Evolutionary conservation across 2,113 vertebrate genomes (phyloP).

Genomic region (Rhinichthys klamathensis): DNA sequence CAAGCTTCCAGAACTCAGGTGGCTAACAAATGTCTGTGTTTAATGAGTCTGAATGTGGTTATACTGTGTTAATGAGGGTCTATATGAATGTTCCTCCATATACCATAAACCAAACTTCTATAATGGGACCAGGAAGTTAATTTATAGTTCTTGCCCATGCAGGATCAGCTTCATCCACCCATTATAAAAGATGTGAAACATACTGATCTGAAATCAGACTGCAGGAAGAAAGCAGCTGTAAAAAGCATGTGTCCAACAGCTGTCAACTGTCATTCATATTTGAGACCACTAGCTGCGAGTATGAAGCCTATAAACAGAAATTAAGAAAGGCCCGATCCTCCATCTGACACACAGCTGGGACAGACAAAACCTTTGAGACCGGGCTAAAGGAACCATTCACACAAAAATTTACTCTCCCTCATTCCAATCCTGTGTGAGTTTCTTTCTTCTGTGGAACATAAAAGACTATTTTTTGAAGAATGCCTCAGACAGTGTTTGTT

Average conservation of each 20-base stretch:
- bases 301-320: background rate
- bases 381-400: background rate
- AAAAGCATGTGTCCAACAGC: constrained; percentile 41
- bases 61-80: background rate
- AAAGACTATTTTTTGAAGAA: background rate
- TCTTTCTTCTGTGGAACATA: background rate
- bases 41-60: background rate
- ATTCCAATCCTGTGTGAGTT: background rate
- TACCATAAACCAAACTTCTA: background rate
- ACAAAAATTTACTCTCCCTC: background rate
- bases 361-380: background rate
- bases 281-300: constrained; percentile 5
- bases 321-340: constrained; percentile 4
- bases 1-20: background rate
- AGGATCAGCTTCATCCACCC: background rate
- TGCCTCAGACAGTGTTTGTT: background rate
- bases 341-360: constrained; percentile 27
- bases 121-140: background rate
- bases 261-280: constrained; percentile 36
- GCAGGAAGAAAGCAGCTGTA: constrained; percentile 33
- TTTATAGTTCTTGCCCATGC: background rate
- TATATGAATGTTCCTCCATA: background rate
- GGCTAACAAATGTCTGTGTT: background rate
- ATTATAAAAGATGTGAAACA: background rate
- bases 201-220: constrained; percentile 24